Base-by-base conservation (phyloP, 2,113 vertebrate genomes). In the Nycticebus coucang region DNA sequence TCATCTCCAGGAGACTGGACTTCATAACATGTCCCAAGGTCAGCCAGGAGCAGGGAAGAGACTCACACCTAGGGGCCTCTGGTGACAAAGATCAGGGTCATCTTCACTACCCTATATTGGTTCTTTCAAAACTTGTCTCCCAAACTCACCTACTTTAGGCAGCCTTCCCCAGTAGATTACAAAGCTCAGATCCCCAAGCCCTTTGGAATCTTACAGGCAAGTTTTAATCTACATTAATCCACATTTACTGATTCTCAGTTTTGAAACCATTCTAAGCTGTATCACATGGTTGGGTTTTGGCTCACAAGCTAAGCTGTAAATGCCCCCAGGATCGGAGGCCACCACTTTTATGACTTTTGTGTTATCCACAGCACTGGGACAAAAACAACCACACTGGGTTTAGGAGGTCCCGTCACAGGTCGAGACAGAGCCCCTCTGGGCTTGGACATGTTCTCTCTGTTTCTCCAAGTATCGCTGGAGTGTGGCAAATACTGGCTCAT, bases 101-200 rank as follows among this genome's bases (percentile, higher is more conserved):
- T 7, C 30, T 84, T 89, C 14, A 17, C 45, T 5, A 45, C 4
- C 26, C 45, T 78, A 6, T 7, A 2, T 0, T 33, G 68, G 50
- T 57, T 35, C 37, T 89, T 93, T 77, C 74, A n/a, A 92, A 94
- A 83, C 37, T 18, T 93, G 37, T 13, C 64, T 62, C 88, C 69
- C 57, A 89, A 83, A 75, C 41, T 30, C 69, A 88, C 28, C 57
- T 55, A 78, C 55, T 62, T 26, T 30, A 77, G 62, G 21, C 79
- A 74, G 5, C 1, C 57, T 95, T 35, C 55, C 77, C n/a, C 69
- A 35, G 19, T 88, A 11, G 72, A 93, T 24, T 64, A 4, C 9
- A 77, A 59, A 78, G 50, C 11, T 64, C 18, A 60, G 45, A 74
- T 69, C 71, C 13, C 13, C 55, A 82, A 88, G 59, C 59, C 15